Evolutionary conservation across 2,888 invertebrate species (phyloP), one percentile per base, ranked within the genome.

Genomic region (Calliopum simillimum): DNA sequence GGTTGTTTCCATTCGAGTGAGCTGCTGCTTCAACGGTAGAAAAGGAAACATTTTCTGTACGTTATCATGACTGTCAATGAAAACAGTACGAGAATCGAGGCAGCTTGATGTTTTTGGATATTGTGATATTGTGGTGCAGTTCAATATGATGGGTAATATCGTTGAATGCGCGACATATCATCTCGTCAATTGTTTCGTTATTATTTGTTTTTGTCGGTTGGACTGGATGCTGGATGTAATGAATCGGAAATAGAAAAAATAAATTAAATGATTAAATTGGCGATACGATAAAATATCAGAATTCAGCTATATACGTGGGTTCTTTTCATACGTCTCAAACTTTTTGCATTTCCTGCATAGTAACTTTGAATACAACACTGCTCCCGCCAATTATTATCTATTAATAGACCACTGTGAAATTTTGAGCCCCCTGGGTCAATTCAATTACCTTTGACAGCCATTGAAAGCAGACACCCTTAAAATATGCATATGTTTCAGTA

Each of bases 101-200:
- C 23, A 14, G 61, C 59, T 46, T 59, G 59, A 2, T 55, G 69
- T 16, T 66, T 49, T 14, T 71, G 69, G 25, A 25, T 41, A 46
- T 69, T 70, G 25, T 77, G 77, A 66, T 80, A 79, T 69, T 3
- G 76, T n/a, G n/a, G n/a, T n/a, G 78, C 56, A 56, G 66, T 49
- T 74, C 72, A 43, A 79, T 80, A 64, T 78, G 78, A 71, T 76
- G 75, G 66, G 71, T 70, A 59, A 71, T 61, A 61, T 69, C 44
- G 8, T 6, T 8, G 43, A n/a, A n/a, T n/a, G 44, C 23, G n/a
- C 76, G 69, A 75, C 83, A 83, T 83, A 83, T 83, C 77, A 76
- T 74, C 68, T 72, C 41, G 64, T 51, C 65, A 13, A 23, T 64
- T 63, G 46, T 63, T 46, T 58, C 71, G 62, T 56, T 44, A 68